Evolutionary conservation across 2,888 invertebrate genomes (phyloP).

Genomic region (Beris morrisii): DNA sequence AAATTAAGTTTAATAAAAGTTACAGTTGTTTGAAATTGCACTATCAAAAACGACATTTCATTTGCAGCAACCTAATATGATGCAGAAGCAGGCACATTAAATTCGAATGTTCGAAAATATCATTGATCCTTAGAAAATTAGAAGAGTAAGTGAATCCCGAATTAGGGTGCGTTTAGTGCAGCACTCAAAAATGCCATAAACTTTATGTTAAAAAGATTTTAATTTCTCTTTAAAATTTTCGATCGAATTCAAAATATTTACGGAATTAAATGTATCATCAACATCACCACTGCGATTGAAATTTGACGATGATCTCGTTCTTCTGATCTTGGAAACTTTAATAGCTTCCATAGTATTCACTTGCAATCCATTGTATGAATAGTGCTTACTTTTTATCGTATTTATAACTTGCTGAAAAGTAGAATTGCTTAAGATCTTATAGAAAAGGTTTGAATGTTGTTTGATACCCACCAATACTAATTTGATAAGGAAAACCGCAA

Average conservation of each 20-base stretch:
- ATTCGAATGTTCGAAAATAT: too few relatives aligned
- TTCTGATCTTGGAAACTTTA: conserved; percentile 45
- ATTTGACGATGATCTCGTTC: conserved; percentile 19
- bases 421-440: not conserved
- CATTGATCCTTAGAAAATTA: too few relatives aligned
- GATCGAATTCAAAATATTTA: conserved; percentile 30
- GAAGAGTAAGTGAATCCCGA: too few relatives aligned
- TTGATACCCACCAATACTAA: conserved; percentile 68
- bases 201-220: not conserved
- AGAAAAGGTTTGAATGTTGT: not conserved
- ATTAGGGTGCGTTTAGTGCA: too few relatives aligned
- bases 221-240: conserved; percentile 22
- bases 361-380: conserved; percentile 48
- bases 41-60: too few relatives aligned
- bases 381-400: conserved; percentile 64
- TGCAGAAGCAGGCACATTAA: too few relatives aligned
- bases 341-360: conserved; percentile 43
- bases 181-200: too few relatives aligned
- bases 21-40: too few relatives aligned
- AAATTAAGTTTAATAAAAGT: too few relatives aligned
- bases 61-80: too few relatives aligned
- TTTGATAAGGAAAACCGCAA: conserved; percentile 82
- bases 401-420: conserved; percentile 68
- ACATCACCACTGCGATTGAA: not conserved
- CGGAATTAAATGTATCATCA: conserved; percentile 14